Evolutionary conservation across 2,888 invertebrate species (phyloP).

Genomic region (Volucella inanis): DNA sequence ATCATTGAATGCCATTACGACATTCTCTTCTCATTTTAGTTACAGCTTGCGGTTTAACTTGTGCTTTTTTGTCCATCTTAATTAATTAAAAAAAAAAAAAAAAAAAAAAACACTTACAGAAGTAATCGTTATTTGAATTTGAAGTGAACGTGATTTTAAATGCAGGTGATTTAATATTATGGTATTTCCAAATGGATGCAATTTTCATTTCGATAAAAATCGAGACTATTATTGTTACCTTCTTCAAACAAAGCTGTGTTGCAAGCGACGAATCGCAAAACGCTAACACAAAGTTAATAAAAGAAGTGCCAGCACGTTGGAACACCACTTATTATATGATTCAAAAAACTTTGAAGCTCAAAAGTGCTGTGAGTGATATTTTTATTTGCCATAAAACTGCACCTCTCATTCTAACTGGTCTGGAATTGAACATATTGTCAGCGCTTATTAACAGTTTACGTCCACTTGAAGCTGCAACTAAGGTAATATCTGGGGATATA

Average conservation of each 20-base stretch:
- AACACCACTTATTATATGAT: constrained; percentile 54
- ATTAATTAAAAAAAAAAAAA: too few species aligned
- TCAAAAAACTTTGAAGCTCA: constrained; percentile 34
- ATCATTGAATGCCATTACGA: too few species aligned
- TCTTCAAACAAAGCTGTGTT: constrained; percentile 38
- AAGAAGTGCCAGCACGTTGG: constrained; percentile 34
- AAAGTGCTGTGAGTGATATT: constrained; percentile 49
- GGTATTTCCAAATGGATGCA: too few species aligned
- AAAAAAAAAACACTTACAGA: too few species aligned
- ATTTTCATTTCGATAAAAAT: too few species aligned
- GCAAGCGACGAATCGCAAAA: constrained; percentile 30
- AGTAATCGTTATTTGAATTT: too few species aligned
- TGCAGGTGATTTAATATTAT: too few species aligned
- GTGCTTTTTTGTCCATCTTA: too few species aligned
- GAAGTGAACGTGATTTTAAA: too few species aligned
- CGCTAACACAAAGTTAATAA: constrained; percentile 14
- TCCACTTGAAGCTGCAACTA: constrained; percentile 51
- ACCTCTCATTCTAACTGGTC: constrained; percentile 43
- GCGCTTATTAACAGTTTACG: constrained; percentile 34
- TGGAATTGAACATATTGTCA: constrained; percentile 43
- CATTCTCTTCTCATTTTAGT: too few species aligned
- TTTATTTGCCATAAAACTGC: constrained; percentile 41
- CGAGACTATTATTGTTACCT: constrained; percentile 21
- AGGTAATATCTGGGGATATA: constrained; percentile 27
- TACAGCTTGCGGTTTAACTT: too few species aligned